Evolutionary conservation across 2,113 vertebrate genomes (phyloP).

Genomic region (Myrmecophaga tridactyla): DNA sequence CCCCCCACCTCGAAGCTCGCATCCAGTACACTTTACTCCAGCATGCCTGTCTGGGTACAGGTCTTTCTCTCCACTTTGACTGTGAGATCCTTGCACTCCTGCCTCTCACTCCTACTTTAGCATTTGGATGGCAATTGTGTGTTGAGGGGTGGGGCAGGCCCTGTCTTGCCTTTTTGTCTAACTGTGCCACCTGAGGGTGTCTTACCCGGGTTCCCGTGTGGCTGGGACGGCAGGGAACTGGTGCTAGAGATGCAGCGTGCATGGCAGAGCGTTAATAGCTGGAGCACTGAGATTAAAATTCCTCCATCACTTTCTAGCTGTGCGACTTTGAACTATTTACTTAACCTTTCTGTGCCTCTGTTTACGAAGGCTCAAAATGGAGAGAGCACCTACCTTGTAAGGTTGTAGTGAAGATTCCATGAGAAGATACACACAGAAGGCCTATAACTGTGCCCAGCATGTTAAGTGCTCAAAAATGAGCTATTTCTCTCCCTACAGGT

Average conservation of each 20-base stretch:
- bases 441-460: too few species aligned
- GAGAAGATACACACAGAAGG: too few species aligned
- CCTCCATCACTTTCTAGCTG: too few species aligned
- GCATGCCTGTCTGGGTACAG: fast-evolving
- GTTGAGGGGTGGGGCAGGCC: too few species aligned
- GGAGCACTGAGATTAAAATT: neutral
- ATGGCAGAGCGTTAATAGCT: neutral
- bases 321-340: too few species aligned
- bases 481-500: too few species aligned
- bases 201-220: neutral
- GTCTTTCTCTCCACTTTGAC: neutral
- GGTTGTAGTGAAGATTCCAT: too few species aligned
- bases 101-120: neutral
- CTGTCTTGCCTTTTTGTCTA: neutral
- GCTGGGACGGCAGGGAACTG: neutral
- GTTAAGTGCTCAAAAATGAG: too few species aligned
- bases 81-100: neutral
- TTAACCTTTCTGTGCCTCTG: too few species aligned
- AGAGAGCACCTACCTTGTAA: too few species aligned
- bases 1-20: neutral
- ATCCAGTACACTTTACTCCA: fast-evolving
- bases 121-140: neutral
- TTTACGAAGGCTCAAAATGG: too few species aligned
- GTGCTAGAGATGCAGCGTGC: too few species aligned
- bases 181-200: neutral